phyloP scores from a whole-genome alignment of 2,113 vertebrate species.

The Mola mola region DNA sequence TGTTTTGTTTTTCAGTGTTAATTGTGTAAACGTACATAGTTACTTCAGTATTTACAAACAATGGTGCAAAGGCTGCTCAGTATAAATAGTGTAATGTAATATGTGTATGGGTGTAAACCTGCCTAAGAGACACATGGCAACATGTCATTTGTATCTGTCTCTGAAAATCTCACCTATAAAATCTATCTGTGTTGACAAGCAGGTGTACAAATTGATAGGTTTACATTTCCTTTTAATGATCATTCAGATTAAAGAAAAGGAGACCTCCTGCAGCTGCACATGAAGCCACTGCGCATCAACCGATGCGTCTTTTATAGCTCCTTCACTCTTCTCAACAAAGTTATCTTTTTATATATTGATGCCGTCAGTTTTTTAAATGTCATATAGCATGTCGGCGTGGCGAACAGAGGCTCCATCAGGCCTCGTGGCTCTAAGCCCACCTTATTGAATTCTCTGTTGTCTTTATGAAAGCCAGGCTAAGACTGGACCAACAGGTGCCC shows the following conservation, averaged over 20 bases:
- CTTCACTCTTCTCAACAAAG: neutral
- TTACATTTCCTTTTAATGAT: constrained; percentile 30
- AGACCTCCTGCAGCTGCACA: neutral
- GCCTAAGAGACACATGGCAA: neutral
- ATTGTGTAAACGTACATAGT: too few species aligned
- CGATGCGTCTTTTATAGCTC: neutral
- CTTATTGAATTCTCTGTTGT: constrained; percentile 80
- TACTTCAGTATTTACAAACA: too few species aligned
- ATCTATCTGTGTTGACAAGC: constrained; percentile 1
- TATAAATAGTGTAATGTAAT: too few species aligned
- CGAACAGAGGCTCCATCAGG: constrained; percentile 34
- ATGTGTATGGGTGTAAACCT: neutral
- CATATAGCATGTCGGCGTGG: neutral
- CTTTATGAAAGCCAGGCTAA: constrained; percentile 65
- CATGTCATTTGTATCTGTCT: neutral
- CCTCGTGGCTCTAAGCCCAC: constrained; percentile 65
- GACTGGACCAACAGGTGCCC: constrained; percentile 72
- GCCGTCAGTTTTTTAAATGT: neutral
- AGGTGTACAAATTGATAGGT: constrained; percentile 22
- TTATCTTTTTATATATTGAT: neutral
- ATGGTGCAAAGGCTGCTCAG: too few species aligned
- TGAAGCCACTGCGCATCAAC: neutral
- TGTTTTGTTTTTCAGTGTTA: too few species aligned
- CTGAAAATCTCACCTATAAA: constrained; percentile 2
- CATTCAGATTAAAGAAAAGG: neutral